phyloP scores from a whole-genome alignment of 2,113 vertebrate species.

The Pogona vitticeps region DNA sequence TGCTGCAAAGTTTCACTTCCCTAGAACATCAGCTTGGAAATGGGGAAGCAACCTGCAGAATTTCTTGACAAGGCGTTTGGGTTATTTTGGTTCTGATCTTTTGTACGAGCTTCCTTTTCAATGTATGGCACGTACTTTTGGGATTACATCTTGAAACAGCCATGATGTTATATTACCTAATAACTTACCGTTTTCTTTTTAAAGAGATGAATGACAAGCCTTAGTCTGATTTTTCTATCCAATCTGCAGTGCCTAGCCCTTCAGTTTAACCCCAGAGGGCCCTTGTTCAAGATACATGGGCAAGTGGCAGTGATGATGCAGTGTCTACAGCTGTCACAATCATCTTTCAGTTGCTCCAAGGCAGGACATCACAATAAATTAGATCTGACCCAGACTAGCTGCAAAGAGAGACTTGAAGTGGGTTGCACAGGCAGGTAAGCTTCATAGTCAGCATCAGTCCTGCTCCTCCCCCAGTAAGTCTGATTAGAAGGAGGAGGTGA shows the following conservation, averaged over 20 bases:
- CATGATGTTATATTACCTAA: background rate
- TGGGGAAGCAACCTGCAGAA: background rate
- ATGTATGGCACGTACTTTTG: background rate
- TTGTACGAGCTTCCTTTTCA: background rate
- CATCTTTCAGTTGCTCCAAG: background rate
- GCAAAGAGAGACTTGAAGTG: background rate
- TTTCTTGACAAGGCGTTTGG: background rate
- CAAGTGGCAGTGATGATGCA: background rate
- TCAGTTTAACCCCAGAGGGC: constrained; percentile 16
- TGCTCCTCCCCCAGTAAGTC: background rate
- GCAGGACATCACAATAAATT: background rate
- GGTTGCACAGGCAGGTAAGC: background rate
- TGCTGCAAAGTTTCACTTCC: background rate
- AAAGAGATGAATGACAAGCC: background rate
- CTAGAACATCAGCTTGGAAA: background rate
- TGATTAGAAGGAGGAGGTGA: background rate
- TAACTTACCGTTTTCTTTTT: background rate
- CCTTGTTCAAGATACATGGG: background rate
- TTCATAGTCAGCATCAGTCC: too few relatives aligned
- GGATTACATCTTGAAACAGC: background rate
- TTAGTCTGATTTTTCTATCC: background rate
- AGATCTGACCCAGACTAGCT: background rate
- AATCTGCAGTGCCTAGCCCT: background rate
- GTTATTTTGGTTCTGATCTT: background rate
- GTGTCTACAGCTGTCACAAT: background rate